Conservation (phyloP, 2,888 invertebrate species). For the Eucera pruinosa region DNA sequence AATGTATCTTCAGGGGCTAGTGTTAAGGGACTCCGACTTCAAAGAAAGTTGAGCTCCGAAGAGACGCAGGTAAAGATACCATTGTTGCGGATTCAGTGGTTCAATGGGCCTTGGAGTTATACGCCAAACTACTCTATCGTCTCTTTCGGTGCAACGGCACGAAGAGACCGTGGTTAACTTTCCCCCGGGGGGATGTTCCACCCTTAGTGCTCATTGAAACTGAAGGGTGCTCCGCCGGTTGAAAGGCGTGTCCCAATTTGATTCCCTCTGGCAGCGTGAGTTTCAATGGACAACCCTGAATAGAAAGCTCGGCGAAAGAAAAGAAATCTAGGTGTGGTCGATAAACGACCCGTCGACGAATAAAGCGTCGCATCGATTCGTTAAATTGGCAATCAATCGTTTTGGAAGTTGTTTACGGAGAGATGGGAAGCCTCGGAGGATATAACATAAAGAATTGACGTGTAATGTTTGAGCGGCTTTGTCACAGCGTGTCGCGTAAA, state of each 20-base stretch:
- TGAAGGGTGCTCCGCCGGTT: slow-evolving; percentile 49
- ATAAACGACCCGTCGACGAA: not conserved
- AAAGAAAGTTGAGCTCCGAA: not conserved
- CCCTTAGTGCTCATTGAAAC: slow-evolving; percentile 60
- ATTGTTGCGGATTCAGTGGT: slow-evolving; percentile 76
- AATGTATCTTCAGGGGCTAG: not conserved
- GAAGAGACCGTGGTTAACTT: slow-evolving; percentile 55
- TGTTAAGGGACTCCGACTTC: not conserved
- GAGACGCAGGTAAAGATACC: slow-evolving; percentile 20
- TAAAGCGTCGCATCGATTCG: slow-evolving; percentile 1
- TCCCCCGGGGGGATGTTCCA: slow-evolving; percentile 50
- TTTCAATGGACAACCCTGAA: not conserved
- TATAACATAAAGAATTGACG: not conserved
- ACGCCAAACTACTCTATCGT: slow-evolving; percentile 16
- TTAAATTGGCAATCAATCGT: slow-evolving; percentile 1
- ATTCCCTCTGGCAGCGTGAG: slow-evolving; percentile 56
- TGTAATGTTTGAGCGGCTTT: not conserved
- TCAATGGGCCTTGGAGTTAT: slow-evolving; percentile 58
- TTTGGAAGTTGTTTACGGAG: not conserved
- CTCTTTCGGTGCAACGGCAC: slow-evolving; percentile 18
- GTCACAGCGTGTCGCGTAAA: not conserved
- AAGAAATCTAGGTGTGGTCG: slow-evolving; percentile 6
- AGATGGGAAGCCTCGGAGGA: not conserved
- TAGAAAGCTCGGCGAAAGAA: no score
- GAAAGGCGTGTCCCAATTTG: slow-evolving; percentile 75